Evolutionary conservation across 2,888 invertebrate species (phyloP).

Genomic region (Cryptocephalus primarius): DNA sequence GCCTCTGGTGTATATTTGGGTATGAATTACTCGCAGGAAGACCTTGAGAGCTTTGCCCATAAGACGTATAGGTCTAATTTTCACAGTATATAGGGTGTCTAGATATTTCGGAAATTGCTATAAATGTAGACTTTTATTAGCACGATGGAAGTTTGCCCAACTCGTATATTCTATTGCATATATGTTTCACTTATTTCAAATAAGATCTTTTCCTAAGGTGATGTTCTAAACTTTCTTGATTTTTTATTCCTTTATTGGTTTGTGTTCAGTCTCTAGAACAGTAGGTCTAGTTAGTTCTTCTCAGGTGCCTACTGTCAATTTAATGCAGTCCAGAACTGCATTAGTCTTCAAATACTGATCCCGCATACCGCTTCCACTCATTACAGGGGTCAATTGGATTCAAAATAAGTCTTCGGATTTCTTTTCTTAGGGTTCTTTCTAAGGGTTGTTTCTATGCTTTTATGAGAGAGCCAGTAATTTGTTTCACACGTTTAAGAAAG

Average conservation of each 20-base stretch:
- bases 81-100: neutral
- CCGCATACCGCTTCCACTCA: neutral
- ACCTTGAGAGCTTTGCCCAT: neutral
- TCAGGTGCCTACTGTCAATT: too few relatives aligned
- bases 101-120: neutral
- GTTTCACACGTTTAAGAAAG: neutral
- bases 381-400: neutral
- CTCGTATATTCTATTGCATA: neutral
- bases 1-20: neutral
- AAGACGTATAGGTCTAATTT: neutral
- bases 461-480: too few relatives aligned
- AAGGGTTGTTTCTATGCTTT: neutral
- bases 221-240: too few relatives aligned
- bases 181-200: neutral
- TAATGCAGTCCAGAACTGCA: too few relatives aligned
- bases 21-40: neutral
- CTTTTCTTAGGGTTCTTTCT: neutral
- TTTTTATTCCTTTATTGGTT: too few relatives aligned
- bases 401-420: neutral
- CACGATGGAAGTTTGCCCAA: neutral
- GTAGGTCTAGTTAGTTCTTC: too few relatives aligned
- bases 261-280: too few relatives aligned
- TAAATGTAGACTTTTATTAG: neutral
- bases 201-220: too few relatives aligned
- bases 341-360: neutral